phyloP scores from a whole-genome alignment of 2,888 invertebrate species.

The Eilema griseolum region DNA sequence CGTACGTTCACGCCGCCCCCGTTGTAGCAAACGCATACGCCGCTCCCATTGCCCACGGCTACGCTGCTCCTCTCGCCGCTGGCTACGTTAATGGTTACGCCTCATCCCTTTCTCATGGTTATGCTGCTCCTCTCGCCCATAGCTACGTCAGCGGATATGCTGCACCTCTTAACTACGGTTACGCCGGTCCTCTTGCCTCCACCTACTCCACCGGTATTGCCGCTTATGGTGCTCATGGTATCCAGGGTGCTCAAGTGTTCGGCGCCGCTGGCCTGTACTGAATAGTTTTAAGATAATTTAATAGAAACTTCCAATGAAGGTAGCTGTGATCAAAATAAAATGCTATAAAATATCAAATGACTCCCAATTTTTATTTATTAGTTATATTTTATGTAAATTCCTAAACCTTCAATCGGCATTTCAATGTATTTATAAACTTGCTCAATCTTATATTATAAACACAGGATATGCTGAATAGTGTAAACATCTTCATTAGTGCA shows the following conservation, averaged over 20 bases:
- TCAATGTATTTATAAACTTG: too few species aligned
- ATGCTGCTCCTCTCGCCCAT: constrained; percentile 54
- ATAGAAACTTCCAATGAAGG: neutral
- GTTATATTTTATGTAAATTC: too few species aligned
- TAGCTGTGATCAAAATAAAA: constrained; percentile 7
- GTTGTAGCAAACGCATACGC: constrained; percentile 61
- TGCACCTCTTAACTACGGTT: constrained; percentile 39
- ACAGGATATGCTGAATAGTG: too few species aligned
- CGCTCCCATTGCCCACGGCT: constrained; percentile 50
- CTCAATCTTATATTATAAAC: too few species aligned
- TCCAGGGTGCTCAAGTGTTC: constrained; percentile 29
- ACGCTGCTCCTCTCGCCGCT: constrained; percentile 17
- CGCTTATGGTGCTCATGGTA: constrained; percentile 44
- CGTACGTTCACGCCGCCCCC: constrained; percentile 59
- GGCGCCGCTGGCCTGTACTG: constrained; percentile 40
- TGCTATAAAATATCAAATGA: neutral
- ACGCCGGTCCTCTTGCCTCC: constrained; percentile 53
- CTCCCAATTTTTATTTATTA: neutral
- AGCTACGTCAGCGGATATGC: constrained; percentile 44
- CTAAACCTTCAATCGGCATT: neutral
- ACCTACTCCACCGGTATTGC: constrained; percentile 55
- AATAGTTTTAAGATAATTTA: constrained; percentile 5
- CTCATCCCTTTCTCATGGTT: constrained; percentile 40
- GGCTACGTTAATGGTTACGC: constrained; percentile 33
- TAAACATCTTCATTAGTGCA: too few species aligned